Evolutionary conservation across 2,797 vertebrate genomes (phyloP).

Genomic region (Furcifer pardalis): DNA sequence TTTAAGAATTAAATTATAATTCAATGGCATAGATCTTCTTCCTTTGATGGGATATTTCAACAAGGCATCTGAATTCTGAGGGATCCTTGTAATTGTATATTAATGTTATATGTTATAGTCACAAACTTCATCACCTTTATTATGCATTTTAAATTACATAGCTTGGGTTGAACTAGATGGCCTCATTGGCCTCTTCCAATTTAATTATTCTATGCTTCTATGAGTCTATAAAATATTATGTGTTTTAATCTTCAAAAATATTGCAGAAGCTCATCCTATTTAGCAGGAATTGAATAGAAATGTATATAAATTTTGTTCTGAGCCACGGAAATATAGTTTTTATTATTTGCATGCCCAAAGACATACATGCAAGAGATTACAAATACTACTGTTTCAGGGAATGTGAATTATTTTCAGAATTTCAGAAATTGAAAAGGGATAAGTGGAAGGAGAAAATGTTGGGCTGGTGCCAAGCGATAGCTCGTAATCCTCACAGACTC

Average conservation of each 20-base stretch:
- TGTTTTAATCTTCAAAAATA: neutral
- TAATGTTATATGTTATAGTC: constrained; percentile 7
- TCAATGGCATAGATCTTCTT: neutral
- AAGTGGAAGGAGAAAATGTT: constrained; percentile 84
- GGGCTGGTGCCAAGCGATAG: constrained; percentile 84
- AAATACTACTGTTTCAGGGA: constrained; percentile 77
- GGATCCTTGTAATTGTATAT: constrained; percentile 16
- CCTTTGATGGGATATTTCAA: constrained; percentile 1
- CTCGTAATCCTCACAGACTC: constrained; percentile 80
- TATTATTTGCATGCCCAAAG: constrained; percentile 60
- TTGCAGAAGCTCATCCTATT: neutral
- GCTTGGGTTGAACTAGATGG: no score
- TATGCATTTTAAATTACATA: constrained; percentile 20
- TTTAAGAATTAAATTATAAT: constrained; percentile 16
- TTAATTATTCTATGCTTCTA: no score
- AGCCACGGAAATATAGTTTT: neutral
- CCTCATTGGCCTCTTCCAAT: no score
- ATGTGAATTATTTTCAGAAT: constrained; percentile 85
- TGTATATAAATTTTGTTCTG: neutral
- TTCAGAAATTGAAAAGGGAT: constrained; percentile 82
- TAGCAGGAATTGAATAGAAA: neutral
- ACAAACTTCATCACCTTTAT: neutral
- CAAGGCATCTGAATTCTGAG: neutral
- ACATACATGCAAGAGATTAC: constrained; percentile 49
- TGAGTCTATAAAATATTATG: neutral